Evolutionary conservation across 2,888 invertebrate genomes (phyloP).

Genomic region (Mythimna vitellina): DNA sequence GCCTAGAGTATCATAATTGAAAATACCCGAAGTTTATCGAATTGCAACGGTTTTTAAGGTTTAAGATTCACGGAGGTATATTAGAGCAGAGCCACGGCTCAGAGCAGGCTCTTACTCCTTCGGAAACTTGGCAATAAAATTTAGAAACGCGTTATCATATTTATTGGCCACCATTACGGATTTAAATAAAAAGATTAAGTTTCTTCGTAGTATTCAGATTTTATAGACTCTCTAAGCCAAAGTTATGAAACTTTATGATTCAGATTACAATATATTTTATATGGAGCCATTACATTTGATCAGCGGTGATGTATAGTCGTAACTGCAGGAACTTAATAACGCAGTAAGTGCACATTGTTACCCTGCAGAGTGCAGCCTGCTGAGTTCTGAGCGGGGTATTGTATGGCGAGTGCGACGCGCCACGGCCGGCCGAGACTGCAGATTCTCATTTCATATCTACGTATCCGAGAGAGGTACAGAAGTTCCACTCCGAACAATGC

Average conservation of each 20-base stretch:
- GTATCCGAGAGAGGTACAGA: background rate
- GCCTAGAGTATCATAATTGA: background rate
- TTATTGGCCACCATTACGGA: slow-evolving; percentile 26
- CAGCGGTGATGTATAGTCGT: slow-evolving; percentile 17
- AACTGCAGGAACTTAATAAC: slow-evolving; percentile 8
- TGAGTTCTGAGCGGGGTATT: slow-evolving; percentile 8
- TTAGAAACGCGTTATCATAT: slow-evolving; percentile 15
- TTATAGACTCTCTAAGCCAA: slow-evolving; percentile 27
- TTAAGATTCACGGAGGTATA: background rate
- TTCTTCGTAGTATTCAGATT: slow-evolving; percentile 26
- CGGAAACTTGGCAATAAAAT: slow-evolving; percentile 15
- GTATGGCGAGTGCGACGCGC: background rate
- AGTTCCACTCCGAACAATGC: background rate
- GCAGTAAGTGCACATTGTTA: slow-evolving; percentile 20
- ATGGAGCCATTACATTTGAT: slow-evolving; percentile 11
- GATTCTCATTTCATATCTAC: slow-evolving; percentile 12
- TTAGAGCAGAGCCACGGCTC: background rate
- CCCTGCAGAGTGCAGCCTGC: background rate
- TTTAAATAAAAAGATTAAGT: slow-evolving; percentile 34
- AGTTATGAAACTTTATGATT: slow-evolving; percentile 24
- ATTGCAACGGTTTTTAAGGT: background rate
- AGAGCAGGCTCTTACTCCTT: background rate
- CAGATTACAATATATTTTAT: slow-evolving; percentile 16
- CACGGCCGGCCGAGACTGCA: background rate
- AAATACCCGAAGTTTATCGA: background rate